Evolutionary conservation across 2,113 vertebrate genomes (phyloP), one percentile per base, ranked within the genome.

Genomic region (Pagrus major): DNA sequence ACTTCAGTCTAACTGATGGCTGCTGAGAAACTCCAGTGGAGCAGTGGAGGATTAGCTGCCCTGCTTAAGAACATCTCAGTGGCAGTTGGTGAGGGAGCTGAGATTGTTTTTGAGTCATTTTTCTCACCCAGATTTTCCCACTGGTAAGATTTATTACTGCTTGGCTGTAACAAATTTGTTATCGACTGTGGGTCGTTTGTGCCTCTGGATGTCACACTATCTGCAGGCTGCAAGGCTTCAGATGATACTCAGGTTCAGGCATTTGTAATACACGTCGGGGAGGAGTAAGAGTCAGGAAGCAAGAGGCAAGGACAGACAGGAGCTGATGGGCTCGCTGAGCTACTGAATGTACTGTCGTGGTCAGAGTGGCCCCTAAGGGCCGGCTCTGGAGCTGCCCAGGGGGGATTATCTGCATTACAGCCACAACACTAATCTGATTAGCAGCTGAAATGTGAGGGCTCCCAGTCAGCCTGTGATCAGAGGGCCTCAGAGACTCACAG

Each of bases 391-490:
- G 77, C 72, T 21, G 51, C 66, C 82, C 25, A 27, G 59, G 55
- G 75, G 79, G 87, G 89, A 91, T 93, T 87, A 94, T 76, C 78
- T 76, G 89, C 46, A 85, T 89, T 84, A 88, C 72, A 81, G 84
- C 70, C 71, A 46, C 76, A 86, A 78, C 79, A 71, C 81, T 92
- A 92, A 93, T 93, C 88, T 89, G 89, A 92, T 94, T 90, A 93
- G 81, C n/a, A 76, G 47, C 83, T 86, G 84, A 91, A 88, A 88
- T 80, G 82, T 78, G 71, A 92, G 80, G 84, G 58, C 52, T 88
- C 71, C 39, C 71, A 63, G 73, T 88, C 64, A 64, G 59, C 60
- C 47, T 73, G 81, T 84, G 88, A 88, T 84, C 85, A n/a, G 27
- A 86, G 42, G 60, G n/a, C 69, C 64, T 33, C 46, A 2, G 69